These are phyloP conservation scores for Acanthaster planci DNA, from an alignment of 35 echinoderm and acorn worm genomes.

Conservation along the genomic window DNA sequence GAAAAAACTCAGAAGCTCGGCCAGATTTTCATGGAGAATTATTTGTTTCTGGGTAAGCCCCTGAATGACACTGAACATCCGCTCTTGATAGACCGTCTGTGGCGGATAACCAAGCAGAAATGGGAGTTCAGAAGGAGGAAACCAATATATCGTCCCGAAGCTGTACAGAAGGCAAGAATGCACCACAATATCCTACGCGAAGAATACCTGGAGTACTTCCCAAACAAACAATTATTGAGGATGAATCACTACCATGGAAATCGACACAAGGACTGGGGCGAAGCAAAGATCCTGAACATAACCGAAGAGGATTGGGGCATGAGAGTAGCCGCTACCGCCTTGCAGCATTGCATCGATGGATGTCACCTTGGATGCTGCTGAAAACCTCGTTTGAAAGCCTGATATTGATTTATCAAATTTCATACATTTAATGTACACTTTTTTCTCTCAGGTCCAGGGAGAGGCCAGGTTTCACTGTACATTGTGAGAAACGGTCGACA, in stretches of 20 bases:
- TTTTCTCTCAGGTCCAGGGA: too few species aligned
- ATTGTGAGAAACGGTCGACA: too few species aligned
- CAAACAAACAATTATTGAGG: neutral
- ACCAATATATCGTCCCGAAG: neutral
- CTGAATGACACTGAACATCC: too few species aligned
- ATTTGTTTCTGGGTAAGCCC: slow-evolving; percentile 5
- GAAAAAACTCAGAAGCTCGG: neutral
- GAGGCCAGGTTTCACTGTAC: too few species aligned
- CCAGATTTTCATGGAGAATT: slow-evolving; percentile 11
- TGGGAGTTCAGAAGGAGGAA: neutral
- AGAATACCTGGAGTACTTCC: neutral
- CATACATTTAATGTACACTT: too few species aligned
- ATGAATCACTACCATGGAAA: slow-evolving; percentile 22
- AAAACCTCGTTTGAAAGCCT: too few species aligned
- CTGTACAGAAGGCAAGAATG: neutral
- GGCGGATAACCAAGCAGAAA: neutral
- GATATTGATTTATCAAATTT: too few species aligned
- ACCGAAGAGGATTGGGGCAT: neutral
- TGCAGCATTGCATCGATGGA: neutral
- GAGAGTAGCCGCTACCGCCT: neutral
- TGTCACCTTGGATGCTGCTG: neutral
- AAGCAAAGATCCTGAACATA: neutral
- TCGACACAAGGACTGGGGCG: neutral
- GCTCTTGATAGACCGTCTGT: neutral
- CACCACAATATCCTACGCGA: neutral